Evolutionary conservation across 2,113 vertebrate genomes (phyloP).

Genomic region (Atherinomorus stipes): DNA sequence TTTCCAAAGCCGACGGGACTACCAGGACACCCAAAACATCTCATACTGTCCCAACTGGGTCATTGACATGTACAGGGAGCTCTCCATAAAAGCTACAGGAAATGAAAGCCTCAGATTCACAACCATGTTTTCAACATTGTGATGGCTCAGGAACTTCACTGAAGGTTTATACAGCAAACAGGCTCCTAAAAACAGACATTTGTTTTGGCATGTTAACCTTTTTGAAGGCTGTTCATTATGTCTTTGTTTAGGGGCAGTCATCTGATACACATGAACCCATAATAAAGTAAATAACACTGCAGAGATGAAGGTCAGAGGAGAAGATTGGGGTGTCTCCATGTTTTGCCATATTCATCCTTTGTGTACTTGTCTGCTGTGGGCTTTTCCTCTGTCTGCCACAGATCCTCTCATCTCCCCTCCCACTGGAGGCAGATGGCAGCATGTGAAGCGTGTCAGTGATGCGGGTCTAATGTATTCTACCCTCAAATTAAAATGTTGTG

Average conservation of each 20-base stretch:
- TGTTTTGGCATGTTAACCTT: slow-evolving; percentile 25
- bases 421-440: slow-evolving; percentile 78
- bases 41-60: slow-evolving; percentile 65
- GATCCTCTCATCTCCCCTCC: slow-evolving; percentile 70
- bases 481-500: slow-evolving; percentile 80
- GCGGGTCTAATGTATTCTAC: slow-evolving; percentile 78
- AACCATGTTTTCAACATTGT: slow-evolving; percentile 14
- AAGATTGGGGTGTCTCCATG: slow-evolving; percentile 30
- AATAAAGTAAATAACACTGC: slow-evolving; percentile 56
- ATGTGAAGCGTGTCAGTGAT: slow-evolving; percentile 76
- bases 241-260: slow-evolving; percentile 64
- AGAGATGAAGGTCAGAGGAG: slow-evolving; percentile 13
- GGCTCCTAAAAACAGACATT: slow-evolving; percentile 12
- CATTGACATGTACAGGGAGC: slow-evolving; percentile 41
- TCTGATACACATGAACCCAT: slow-evolving; percentile 44
- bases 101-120: neutral
- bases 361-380: slow-evolving; percentile 56
- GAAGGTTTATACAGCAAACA: slow-evolving; percentile 30
- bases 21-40: slow-evolving; percentile 57
- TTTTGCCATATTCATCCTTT: slow-evolving; percentile 39
- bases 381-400: slow-evolving; percentile 68
- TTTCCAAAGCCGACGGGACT: slow-evolving; percentile 52
- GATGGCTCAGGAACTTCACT: slow-evolving; percentile 17
- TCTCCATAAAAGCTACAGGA: neutral
- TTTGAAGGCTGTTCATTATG: slow-evolving; percentile 28